phyloP scores from a whole-genome alignment of 2,888 invertebrate genomes.

The Nomada lathburiana region DNA sequence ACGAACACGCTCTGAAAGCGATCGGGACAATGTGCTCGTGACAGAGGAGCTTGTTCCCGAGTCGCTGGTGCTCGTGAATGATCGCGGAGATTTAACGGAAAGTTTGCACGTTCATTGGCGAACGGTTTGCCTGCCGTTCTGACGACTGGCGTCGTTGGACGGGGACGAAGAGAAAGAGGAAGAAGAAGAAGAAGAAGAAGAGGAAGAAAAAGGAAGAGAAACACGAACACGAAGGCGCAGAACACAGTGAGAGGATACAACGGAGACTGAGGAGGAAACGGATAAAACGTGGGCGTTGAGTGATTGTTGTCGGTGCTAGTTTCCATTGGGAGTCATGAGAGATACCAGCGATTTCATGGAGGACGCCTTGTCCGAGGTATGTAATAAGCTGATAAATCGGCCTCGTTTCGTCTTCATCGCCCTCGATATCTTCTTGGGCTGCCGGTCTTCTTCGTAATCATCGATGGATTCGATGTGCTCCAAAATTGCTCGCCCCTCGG shows the following conservation, averaged over 20 bases:
- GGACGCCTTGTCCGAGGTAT: slow-evolving; percentile 81
- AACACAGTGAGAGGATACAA: slow-evolving; percentile 3
- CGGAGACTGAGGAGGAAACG: slow-evolving; percentile 32
- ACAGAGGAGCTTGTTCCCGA: slow-evolving; percentile 43
- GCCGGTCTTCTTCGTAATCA: not conserved
- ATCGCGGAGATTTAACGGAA: slow-evolving; percentile 3
- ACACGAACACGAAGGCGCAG: not conserved
- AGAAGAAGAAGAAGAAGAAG: not conserved
- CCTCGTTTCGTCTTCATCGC: slow-evolving; percentile 9
- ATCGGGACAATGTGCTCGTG: slow-evolving; percentile 66
- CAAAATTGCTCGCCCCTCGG: too few relatives aligned
- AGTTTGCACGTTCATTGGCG: slow-evolving; percentile 4
- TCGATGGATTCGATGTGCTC: too few relatives aligned
- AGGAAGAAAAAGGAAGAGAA: not conserved
- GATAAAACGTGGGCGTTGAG: slow-evolving; percentile 71
- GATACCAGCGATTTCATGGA: slow-evolving; percentile 81
- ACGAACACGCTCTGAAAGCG: slow-evolving; percentile 35
- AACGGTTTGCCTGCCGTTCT: not conserved
- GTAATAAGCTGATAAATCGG: slow-evolving; percentile 57
- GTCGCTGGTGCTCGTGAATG: not conserved
- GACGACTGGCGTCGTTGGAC: not conserved
- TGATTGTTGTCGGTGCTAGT: slow-evolving; percentile 75
- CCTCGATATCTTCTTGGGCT: not conserved
- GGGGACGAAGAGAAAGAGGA: not conserved
- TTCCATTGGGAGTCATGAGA: slow-evolving; percentile 76